phyloP scores from a whole-genome alignment of 1,140 invertebrate genomes.

The Drosophila guanche region DNA sequence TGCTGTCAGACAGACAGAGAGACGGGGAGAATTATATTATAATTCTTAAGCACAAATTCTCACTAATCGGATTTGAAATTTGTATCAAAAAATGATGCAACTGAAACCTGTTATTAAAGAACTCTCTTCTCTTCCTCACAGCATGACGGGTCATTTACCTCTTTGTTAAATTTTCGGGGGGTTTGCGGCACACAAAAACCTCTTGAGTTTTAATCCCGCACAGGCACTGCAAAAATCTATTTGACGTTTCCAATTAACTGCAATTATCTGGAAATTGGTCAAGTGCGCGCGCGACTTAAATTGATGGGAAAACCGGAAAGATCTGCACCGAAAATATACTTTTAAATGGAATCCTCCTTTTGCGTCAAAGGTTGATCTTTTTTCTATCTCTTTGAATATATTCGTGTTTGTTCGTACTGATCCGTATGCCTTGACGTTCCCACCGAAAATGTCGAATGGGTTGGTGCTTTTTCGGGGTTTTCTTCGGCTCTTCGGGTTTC shows the following conservation, averaged over 20 bases:
- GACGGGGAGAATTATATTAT: slow-evolving; percentile 1
- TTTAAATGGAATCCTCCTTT: slow-evolving; percentile 43
- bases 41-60: slow-evolving; percentile 17
- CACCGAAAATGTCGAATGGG: slow-evolving; percentile 59
- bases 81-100: slow-evolving; percentile 17
- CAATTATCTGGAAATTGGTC: slow-evolving; percentile 39
- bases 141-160: slow-evolving; percentile 33
- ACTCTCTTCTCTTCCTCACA: not conserved
- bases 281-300: slow-evolving; percentile 24
- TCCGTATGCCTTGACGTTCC: slow-evolving; percentile 72
- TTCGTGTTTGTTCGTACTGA: slow-evolving; percentile 20
- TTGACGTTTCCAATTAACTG: slow-evolving; percentile 31
- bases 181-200: too few relatives aligned
- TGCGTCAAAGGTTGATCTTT: slow-evolving; percentile 46
- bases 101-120: slow-evolving; percentile 14
- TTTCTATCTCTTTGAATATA: slow-evolving; percentile 30
- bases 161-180: not conserved
- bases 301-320: slow-evolving; percentile 56
- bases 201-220: slow-evolving; percentile 8
- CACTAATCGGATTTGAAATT: slow-evolving; percentile 1
- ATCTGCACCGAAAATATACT: slow-evolving; percentile 51
- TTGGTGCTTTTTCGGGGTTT: slow-evolving; percentile 39
- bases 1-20: not conserved
- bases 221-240: slow-evolving; percentile 29
- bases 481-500: slow-evolving; percentile 18